phyloP scores from a whole-genome alignment of 2,888 invertebrate genomes.

The Andrena bucephala region DNA sequence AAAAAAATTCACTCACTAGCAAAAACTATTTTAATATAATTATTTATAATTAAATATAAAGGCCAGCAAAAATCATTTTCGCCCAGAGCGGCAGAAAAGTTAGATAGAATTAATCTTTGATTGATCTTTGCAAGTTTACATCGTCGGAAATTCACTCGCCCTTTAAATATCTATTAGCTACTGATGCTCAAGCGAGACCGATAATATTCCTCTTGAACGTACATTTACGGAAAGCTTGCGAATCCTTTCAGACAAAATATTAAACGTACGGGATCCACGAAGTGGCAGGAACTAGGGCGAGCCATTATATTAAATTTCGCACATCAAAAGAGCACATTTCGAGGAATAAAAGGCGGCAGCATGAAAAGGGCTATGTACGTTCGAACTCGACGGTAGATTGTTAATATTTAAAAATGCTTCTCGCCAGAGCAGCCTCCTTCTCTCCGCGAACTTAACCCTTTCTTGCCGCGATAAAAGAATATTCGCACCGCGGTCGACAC shows the following conservation, averaged over 20 bases:
- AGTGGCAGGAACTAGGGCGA: slow-evolving; percentile 14
- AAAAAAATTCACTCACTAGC: too few species aligned
- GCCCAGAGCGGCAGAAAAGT: too few species aligned
- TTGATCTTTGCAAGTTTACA: too few species aligned
- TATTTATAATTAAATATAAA: too few species aligned
- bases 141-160: too few species aligned
- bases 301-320: slow-evolving; percentile 53
- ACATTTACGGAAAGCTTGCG: slow-evolving; percentile 1
- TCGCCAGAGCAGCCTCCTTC: background rate
- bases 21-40: too few species aligned
- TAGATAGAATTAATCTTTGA: too few species aligned
- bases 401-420: slow-evolving; percentile 48
- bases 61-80: too few species aligned
- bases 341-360: slow-evolving; percentile 10
- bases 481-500: slow-evolving; percentile 8
- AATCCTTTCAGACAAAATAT: slow-evolving; percentile 43
- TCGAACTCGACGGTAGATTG: slow-evolving; percentile 32
- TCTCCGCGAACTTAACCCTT: background rate
- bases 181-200: too few species aligned
- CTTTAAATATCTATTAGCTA: too few species aligned
- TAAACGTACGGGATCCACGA: slow-evolving; percentile 9
- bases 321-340: slow-evolving; percentile 34
- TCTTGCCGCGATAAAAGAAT: slow-evolving; percentile 5
- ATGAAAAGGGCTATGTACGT: slow-evolving; percentile 20
- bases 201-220: background rate